phyloP scores from a whole-genome alignment of 64 coral and sea anemone genomes.

The Montipora efflorescens region DNA sequence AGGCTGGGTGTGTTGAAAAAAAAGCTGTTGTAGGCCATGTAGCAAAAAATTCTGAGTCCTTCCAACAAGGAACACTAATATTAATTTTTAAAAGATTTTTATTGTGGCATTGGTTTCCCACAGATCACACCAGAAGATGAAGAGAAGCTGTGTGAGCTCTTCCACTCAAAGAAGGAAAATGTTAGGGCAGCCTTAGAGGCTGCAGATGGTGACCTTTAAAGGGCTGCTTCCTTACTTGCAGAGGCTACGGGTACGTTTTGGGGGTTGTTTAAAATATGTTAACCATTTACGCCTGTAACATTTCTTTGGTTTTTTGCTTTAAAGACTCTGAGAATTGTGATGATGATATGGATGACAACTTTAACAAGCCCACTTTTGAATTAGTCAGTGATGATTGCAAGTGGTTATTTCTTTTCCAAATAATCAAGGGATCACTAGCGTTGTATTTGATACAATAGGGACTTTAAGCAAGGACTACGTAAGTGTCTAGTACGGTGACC shows the following conservation, averaged over 20 bases:
- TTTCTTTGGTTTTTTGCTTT: slow-evolving; percentile 11
- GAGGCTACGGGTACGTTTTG: neutral
- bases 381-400: slow-evolving; percentile 1
- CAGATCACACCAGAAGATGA: slow-evolving; percentile 51
- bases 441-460: slow-evolving; percentile 13
- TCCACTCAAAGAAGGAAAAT: slow-evolving; percentile 37
- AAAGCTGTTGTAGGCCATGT: too few species aligned
- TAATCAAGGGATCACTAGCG: neutral
- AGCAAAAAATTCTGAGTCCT: too few species aligned
- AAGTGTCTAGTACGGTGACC: too few species aligned
- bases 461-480: too few species aligned
- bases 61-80: neutral
- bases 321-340: slow-evolving; percentile 20
- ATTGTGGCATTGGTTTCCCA: slow-evolving; percentile 27
- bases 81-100: neutral
- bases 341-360: slow-evolving; percentile 38
- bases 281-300: too few species aligned
- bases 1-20: too few species aligned
- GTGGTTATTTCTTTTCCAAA: slow-evolving; percentile 19
- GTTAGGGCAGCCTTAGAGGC: slow-evolving; percentile 41
- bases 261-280: neutral
- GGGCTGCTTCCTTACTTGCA: slow-evolving; percentile 26
- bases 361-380: slow-evolving; percentile 38
- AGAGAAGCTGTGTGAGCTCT: slow-evolving; percentile 34
- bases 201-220: slow-evolving; percentile 42